Conservation (phyloP, 1,140 invertebrate species). For the Drosophila truncata region DNA sequence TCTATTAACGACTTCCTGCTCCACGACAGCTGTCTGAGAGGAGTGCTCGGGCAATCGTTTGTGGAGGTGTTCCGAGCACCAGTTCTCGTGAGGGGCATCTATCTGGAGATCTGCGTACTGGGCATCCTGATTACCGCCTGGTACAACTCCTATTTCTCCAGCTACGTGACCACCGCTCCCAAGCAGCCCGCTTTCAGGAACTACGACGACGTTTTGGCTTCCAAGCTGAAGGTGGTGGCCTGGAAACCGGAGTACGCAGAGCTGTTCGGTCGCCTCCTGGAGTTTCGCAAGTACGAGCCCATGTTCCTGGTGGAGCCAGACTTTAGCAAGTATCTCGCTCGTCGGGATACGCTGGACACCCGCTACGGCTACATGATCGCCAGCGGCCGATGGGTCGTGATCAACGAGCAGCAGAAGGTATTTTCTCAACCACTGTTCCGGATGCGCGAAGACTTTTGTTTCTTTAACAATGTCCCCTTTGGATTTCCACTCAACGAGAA, state of each 20-base stretch:
- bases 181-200: constrained; percentile 50
- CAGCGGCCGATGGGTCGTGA: constrained; percentile 60
- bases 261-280: constrained; percentile 43
- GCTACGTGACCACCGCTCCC: constrained; percentile 70
- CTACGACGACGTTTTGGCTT: constrained; percentile 69
- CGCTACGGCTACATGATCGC: constrained; percentile 69
- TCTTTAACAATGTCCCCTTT: constrained; percentile 72
- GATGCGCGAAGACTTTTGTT: constrained; percentile 65
- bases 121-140: constrained; percentile 74
- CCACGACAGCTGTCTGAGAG: constrained; percentile 70
- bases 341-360: constrained; percentile 60
- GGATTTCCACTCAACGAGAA: constrained; percentile 73
- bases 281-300: constrained; percentile 61
- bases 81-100: constrained; percentile 59
- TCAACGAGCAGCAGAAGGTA: constrained; percentile 72
- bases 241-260: constrained; percentile 68
- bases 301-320: constrained; percentile 65
- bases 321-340: constrained; percentile 48
- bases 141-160: constrained; percentile 78
- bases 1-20: constrained; percentile 56
- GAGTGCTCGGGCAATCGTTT: constrained; percentile 72
- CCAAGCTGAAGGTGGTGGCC: constrained; percentile 52
- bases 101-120: constrained; percentile 70
- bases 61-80: constrained; percentile 58
- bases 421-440: constrained; percentile 68